Conservation (phyloP, 2,888 invertebrate species). For the Seira sanloemensis region DNA sequence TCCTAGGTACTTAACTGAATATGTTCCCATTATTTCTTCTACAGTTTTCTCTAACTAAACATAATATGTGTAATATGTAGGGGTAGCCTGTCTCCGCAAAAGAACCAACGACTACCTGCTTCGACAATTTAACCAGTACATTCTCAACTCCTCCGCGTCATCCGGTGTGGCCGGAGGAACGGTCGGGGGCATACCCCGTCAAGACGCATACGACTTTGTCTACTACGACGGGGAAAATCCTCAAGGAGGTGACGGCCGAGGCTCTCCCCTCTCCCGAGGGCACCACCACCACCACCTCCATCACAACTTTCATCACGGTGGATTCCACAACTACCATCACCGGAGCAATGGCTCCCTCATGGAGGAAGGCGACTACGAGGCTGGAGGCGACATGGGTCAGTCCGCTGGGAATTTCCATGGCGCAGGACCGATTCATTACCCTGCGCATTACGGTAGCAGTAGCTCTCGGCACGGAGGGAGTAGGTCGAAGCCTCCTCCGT, state of each 20-base stretch:
- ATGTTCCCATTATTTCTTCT: no score
- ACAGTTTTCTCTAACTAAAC: no score
- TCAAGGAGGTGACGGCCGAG: slow-evolving; percentile 2
- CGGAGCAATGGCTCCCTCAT: slow-evolving; percentile 42
- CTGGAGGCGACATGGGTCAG: slow-evolving; percentile 41
- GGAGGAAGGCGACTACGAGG: slow-evolving; percentile 43
- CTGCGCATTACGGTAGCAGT: slow-evolving; percentile 43
- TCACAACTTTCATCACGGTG: slow-evolving; percentile 49
- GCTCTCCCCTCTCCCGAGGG: slow-evolving; percentile 18
- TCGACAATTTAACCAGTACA: slow-evolving; percentile 69
- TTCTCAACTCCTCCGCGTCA: slow-evolving; percentile 49
- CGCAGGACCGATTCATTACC: slow-evolving; percentile 56
- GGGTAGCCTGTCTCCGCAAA: slow-evolving; percentile 70
- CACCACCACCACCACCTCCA: slow-evolving; percentile 54
- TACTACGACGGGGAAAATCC: slow-evolving; percentile 48
- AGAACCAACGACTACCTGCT: slow-evolving; percentile 69
- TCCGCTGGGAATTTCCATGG: slow-evolving; percentile 47
- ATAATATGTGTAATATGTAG: slow-evolving; percentile 18
- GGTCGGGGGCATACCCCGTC: slow-evolving; percentile 26
- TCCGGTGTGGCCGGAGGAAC: slow-evolving; percentile 20
- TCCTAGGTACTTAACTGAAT: slow-evolving; percentile 28
- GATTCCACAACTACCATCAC: slow-evolving; percentile 48
- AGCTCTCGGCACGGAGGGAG: slow-evolving; percentile 6
- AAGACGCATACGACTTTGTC: slow-evolving; percentile 47
- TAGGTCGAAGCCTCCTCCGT: slow-evolving; percentile 68